Evolutionary conservation across 2,888 invertebrate species (phyloP), one percentile per base, ranked within the genome.

Genomic region (Marasmarcha lunaedactyla): DNA sequence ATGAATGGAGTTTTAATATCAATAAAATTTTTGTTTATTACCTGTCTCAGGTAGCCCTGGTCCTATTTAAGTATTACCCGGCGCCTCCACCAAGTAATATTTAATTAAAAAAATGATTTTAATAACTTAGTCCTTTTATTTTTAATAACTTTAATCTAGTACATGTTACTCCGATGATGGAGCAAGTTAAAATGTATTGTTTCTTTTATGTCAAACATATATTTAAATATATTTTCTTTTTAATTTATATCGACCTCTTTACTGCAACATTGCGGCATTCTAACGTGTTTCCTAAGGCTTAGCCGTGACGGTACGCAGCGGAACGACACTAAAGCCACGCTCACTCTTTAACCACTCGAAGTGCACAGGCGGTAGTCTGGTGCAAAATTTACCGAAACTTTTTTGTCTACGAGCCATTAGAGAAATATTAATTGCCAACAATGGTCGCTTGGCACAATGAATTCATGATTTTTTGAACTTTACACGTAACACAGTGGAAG

Each of bases 241-340:
- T n/a, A n/a, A n/a, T n/a, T n/a, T n/a, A n/a, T n/a, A n/a, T n/a
- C n/a, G n/a, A n/a, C n/a, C n/a, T n/a, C n/a, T n/a, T n/a, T n/a
- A n/a, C n/a, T n/a, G n/a, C n/a, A n/a, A n/a, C n/a, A n/a, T n/a
- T n/a, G n/a, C n/a, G n/a, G n/a, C n/a, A n/a, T n/a, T n/a, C n/a
- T n/a, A n/a, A n/a, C n/a, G n/a, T n/a, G n/a, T n/a, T n/a, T n/a
- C n/a, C n/a, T n/a, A n/a, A n/a, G n/a, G n/a, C n/a, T n/a, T n/a
- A n/a, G n/a, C n/a, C n/a, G n/a, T n/a, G n/a, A n/a, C n/a, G n/a
- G n/a, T n/a, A n/a, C n/a, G n/a, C n/a, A n/a, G 33, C 11, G 11
- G 33, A 33, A 6, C 33, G 33, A 33, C 33, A 33, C n/a, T n/a
- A 33, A 33, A 33, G n/a, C 10, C 33, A n/a, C 33, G 33, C 33